Percentiles rank a stretch among this genome's conserved stretches.
Conservation (phyloP, 2,113 vertebrate genomes). For the Anarhynchus alexandrinus region DNA sequence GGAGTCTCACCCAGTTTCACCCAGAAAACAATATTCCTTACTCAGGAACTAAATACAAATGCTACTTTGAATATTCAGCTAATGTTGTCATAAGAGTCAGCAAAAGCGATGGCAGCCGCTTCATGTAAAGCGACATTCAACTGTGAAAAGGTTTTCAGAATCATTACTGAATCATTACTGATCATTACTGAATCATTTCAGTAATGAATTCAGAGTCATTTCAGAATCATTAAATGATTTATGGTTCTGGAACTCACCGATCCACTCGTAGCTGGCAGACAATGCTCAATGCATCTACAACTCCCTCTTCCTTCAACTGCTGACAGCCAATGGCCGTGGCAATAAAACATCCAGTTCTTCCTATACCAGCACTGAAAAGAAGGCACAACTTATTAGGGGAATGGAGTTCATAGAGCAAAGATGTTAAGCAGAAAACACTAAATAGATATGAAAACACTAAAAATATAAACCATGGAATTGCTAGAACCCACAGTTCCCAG, state of each 20-base stretch:
- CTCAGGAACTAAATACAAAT: not conserved
- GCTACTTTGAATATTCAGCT: not conserved
- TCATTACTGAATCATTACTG: not conserved
- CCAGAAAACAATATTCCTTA: not conserved
- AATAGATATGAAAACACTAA: not conserved
- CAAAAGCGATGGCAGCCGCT: not conserved
- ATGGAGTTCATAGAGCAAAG: not conserved
- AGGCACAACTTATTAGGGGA: not conserved
- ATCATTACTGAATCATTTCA: not conserved
- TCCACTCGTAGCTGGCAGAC: constrained; percentile 91
- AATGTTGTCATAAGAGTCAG: not conserved
- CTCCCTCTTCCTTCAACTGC: constrained; percentile 87
- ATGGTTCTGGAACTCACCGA: constrained; percentile 76
- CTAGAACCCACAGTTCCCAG: not conserved
- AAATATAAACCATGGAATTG: not conserved
- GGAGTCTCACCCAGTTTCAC: not conserved
- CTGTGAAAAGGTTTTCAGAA: not conserved
- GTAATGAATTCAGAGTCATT: not conserved
- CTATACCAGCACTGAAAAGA: constrained; percentile 89
- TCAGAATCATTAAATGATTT: not conserved
- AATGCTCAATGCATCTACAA: constrained; percentile 87
- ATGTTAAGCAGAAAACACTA: not conserved
- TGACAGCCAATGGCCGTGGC: constrained; percentile 90
- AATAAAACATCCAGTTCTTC: constrained; percentile 96
- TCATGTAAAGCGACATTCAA: not conserved